A percentile compares a stretch with the other conserved stretches of the same genome.
Evolutionary conservation across 2,888 invertebrate genomes (phyloP).

Genomic region (Drosophila paucipuncta): DNA sequence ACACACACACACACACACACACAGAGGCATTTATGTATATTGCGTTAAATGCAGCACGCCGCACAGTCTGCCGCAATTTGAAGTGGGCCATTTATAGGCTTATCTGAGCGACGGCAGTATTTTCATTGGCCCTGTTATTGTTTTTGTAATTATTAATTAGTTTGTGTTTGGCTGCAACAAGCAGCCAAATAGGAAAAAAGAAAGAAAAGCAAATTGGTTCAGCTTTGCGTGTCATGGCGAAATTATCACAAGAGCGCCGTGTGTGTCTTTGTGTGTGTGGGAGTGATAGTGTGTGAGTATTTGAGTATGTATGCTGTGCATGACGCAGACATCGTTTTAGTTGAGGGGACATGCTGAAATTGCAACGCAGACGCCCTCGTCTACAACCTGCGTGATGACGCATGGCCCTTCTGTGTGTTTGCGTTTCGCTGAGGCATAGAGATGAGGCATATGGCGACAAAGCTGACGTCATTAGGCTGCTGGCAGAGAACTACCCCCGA

Average conservation of each 20-base stretch:
- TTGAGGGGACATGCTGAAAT: constrained; percentile 64
- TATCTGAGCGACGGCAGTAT: constrained; percentile 60
- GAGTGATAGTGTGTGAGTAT: constrained; percentile 14
- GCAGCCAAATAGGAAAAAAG: constrained; percentile 21
- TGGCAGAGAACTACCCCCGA: constrained; percentile 66
- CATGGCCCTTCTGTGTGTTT: constrained; percentile 52
- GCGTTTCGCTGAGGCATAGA: constrained; percentile 8
- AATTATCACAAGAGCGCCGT: constrained; percentile 55
- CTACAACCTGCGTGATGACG: constrained; percentile 69
- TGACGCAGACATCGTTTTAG: constrained; percentile 51
- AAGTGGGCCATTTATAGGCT: constrained; percentile 55
- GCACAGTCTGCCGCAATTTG: constrained; percentile 49
- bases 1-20: neutral
- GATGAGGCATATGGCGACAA: constrained; percentile 73
- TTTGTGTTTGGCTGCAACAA: constrained; percentile 71
- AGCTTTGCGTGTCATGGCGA: constrained; percentile 76
- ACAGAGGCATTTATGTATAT: constrained; percentile 8
- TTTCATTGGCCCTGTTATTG: constrained; percentile 68
- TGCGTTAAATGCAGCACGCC: constrained; percentile 45
- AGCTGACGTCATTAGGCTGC: constrained; percentile 67
- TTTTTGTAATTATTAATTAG: constrained; percentile 78
- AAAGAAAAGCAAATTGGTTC: constrained; percentile 51
- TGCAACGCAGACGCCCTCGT: constrained; percentile 56
- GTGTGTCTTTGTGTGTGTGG: constrained; percentile 12
- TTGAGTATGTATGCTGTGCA: constrained; percentile 22